Evolutionary conservation across 1,140 invertebrate genomes (phyloP).

Genomic region (Penaeus vannamei): DNA sequence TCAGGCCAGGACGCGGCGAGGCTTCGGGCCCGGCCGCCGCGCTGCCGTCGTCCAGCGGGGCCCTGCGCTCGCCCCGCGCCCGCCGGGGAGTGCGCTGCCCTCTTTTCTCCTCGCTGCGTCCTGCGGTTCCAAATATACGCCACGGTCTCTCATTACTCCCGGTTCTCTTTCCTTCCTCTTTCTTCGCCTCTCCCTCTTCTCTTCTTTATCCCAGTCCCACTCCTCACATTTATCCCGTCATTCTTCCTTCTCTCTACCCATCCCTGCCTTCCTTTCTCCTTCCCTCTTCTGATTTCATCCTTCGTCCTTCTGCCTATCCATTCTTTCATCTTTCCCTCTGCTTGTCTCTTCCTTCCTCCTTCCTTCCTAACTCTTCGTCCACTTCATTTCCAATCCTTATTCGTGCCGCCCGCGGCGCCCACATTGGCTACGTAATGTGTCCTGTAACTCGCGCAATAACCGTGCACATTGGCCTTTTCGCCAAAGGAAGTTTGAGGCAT

Average conservation of each 20-base stretch:
- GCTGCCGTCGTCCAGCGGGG: too few species aligned
- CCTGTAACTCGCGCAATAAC: too few species aligned
- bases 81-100: too few species aligned
- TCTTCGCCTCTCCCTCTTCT: constrained; percentile 3
- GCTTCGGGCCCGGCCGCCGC: too few species aligned
- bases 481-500: too few species aligned
- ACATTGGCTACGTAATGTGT: too few species aligned
- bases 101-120: neutral
- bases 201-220: constrained; percentile 29
- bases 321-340: neutral
- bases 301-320: neutral
- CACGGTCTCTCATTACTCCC: neutral
- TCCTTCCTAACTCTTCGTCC: neutral
- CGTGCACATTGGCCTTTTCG: too few species aligned
- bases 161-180: neutral
- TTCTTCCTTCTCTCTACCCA: neutral
- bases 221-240: neutral
- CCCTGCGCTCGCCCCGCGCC: too few species aligned
- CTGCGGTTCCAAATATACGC: neutral
- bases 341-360: neutral
- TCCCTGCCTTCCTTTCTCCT: neutral
- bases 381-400: neutral
- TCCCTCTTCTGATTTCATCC: neutral
- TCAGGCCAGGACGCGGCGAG: too few species aligned
- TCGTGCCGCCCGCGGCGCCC: too few species aligned